Evolutionary conservation across 2,888 invertebrate species (phyloP).

Genomic region (Glaucopsyche alexis): DNA sequence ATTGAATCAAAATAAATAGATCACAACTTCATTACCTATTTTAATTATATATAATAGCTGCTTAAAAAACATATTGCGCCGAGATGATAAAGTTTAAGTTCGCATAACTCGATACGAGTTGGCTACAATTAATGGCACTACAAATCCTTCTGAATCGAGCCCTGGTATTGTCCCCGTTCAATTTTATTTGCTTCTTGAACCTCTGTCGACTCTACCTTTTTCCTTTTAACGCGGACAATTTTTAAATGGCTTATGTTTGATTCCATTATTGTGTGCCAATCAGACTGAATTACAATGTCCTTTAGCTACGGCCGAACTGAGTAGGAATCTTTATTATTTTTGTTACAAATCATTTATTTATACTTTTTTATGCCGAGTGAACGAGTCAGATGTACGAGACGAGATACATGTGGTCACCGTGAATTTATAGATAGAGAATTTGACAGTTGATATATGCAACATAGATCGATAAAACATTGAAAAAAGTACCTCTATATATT

Average conservation of each 20-base stretch:
- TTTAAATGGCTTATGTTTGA: conserved; percentile 78
- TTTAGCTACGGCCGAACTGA: conserved; percentile 71
- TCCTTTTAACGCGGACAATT: conserved; percentile 75
- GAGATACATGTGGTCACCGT: conserved; percentile 56
- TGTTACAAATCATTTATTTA: conserved; percentile 71
- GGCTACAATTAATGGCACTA: conserved; percentile 69
- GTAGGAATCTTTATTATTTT: conserved; percentile 70
- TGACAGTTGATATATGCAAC: background rate
- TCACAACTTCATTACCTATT: conserved; percentile 56
- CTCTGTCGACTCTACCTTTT: conserved; percentile 66
- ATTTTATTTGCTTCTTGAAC: conserved; percentile 71
- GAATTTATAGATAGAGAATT: conserved; percentile 59
- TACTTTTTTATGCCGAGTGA: conserved; percentile 63
- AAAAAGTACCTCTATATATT: background rate
- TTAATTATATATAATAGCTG: conserved; percentile 50
- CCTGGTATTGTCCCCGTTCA: conserved; percentile 70
- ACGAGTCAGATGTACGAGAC: conserved; percentile 64
- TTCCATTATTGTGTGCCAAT: conserved; percentile 81
- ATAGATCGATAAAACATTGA: background rate
- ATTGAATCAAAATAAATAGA: conserved; percentile 53
- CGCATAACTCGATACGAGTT: conserved; percentile 1
- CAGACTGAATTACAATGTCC: conserved; percentile 79
- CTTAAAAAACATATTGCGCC: conserved; percentile 27
- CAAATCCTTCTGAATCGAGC: conserved; percentile 69
- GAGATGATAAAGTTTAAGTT: conserved; percentile 21